Evolutionary conservation across 2,888 invertebrate species (phyloP).

Genomic region (Eupithecia pulchellata): DNA sequence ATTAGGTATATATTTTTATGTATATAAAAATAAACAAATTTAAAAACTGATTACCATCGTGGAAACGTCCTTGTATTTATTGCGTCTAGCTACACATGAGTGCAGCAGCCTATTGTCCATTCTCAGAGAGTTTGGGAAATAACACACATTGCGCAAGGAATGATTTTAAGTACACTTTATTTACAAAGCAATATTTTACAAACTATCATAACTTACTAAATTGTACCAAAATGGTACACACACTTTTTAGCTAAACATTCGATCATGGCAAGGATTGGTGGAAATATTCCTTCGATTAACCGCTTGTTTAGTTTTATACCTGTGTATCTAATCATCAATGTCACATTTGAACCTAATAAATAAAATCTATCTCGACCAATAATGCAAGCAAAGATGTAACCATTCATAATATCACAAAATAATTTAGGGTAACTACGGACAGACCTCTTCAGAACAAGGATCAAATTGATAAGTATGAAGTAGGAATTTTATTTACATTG

Average conservation of each 20-base stretch:
- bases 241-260: slow-evolving; percentile 51
- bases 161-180: slow-evolving; percentile 79
- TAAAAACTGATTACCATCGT: neutral
- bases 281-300: slow-evolving; percentile 3
- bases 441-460: slow-evolving; percentile 61
- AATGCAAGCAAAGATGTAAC: slow-evolving; percentile 9
- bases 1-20: too few species aligned
- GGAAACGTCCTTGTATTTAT: neutral
- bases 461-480: slow-evolving; percentile 21
- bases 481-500: slow-evolving; percentile 26
- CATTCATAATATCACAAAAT: slow-evolving; percentile 80
- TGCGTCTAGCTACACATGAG: neutral
- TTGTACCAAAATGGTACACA: slow-evolving; percentile 51
- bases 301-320: neutral
- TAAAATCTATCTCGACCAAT: slow-evolving; percentile 27
- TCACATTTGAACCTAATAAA: slow-evolving; percentile 24
- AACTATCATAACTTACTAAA: slow-evolving; percentile 74
- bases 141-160: slow-evolving; percentile 65
- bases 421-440: slow-evolving; percentile 81
- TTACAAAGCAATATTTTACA: slow-evolving; percentile 84
- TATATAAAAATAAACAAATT: neutral
- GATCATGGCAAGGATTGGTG: slow-evolving; percentile 30
- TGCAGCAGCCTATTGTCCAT: neutral
- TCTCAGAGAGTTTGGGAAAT: slow-evolving; percentile 55
- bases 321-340: slow-evolving; percentile 15